phyloP scores from a whole-genome alignment of 2,888 invertebrate species.

The Opisthograptis luteolata region DNA sequence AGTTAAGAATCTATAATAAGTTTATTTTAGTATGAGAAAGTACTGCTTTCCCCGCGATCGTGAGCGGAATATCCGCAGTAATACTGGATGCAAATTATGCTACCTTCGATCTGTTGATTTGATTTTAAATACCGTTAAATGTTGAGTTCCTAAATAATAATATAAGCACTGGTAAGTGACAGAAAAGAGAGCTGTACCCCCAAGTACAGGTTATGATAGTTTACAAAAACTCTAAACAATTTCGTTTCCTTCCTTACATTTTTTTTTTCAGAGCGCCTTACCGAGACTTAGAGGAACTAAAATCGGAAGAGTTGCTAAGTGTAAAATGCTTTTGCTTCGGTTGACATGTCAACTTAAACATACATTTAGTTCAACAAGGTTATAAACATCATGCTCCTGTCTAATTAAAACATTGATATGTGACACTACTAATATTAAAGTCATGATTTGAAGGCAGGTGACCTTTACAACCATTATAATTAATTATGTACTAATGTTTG shows the following conservation, averaged over 20 bases:
- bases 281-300: no score
- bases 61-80: slow-evolving; percentile 40
- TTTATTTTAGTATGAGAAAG: slow-evolving; percentile 41
- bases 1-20: slow-evolving; percentile 14
- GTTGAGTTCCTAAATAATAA: not conserved
- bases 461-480: not conserved
- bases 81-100: slow-evolving; percentile 37
- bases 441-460: not conserved
- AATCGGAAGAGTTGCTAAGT: no score
- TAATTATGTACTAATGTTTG: no score
- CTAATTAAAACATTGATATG: not conserved
- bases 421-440: not conserved
- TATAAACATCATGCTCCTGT: slow-evolving; percentile 6
- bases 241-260: no score
- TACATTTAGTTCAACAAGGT: slow-evolving; percentile 11
- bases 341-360: slow-evolving; percentile 6
- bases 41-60: slow-evolving; percentile 43
- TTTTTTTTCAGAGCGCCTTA: no score
- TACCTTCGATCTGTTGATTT: slow-evolving; percentile 10
- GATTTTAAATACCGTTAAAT: slow-evolving; percentile 6
- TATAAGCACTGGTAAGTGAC: not conserved
- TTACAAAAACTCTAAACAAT: no score
- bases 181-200: not conserved
- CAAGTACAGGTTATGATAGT: not conserved
- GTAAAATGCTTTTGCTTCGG: slow-evolving; percentile 10